Evolutionary conservation across 1,140 invertebrate genomes (phyloP).

Genomic region (Zaprionus capensis): DNA sequence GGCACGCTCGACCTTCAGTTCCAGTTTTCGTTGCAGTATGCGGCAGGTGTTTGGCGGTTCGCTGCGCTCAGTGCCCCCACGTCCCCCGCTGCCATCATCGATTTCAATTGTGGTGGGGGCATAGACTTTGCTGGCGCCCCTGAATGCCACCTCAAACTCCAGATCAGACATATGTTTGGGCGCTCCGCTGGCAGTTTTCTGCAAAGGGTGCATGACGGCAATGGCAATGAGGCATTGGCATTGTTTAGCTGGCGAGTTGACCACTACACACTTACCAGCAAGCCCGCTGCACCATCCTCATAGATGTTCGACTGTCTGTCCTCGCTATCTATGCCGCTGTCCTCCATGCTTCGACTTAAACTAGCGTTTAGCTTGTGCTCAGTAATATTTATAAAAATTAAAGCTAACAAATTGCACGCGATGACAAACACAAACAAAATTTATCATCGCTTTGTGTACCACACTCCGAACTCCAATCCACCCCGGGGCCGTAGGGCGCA

Average conservation of each 20-base stretch:
- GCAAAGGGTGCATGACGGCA: slow-evolving; percentile 34
- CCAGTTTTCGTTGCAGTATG: slow-evolving; percentile 82
- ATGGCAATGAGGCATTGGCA: slow-evolving; percentile 17
- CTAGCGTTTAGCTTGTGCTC: slow-evolving; percentile 5
- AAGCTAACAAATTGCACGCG: slow-evolving; percentile 40
- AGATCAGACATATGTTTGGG: slow-evolving; percentile 77
- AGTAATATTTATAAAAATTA: slow-evolving; percentile 29
- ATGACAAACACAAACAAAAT: slow-evolving; percentile 72
- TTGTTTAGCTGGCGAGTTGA: slow-evolving; percentile 28
- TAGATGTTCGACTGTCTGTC: slow-evolving; percentile 76
- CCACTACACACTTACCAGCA: slow-evolving; percentile 59
- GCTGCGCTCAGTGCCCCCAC: slow-evolving; percentile 48
- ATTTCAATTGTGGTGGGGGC: slow-evolving; percentile 75
- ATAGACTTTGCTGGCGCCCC: slow-evolving; percentile 74
- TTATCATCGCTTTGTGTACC: slow-evolving; percentile 53
- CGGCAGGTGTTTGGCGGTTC: slow-evolving; percentile 83
- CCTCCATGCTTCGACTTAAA: slow-evolving; percentile 62
- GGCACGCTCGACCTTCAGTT: slow-evolving; percentile 83
- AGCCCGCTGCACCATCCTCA: slow-evolving; percentile 70
- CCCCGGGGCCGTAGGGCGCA: slow-evolving; percentile 59
- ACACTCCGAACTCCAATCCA: slow-evolving; percentile 70
- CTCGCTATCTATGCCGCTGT: slow-evolving; percentile 82
- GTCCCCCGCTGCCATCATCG: slow-evolving; percentile 56
- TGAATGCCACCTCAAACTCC: slow-evolving; percentile 78
- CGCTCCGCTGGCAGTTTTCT: slow-evolving; percentile 74